phyloP scores from a whole-genome alignment of 2,797 vertebrate genomes.

The Morus bassanus region DNA sequence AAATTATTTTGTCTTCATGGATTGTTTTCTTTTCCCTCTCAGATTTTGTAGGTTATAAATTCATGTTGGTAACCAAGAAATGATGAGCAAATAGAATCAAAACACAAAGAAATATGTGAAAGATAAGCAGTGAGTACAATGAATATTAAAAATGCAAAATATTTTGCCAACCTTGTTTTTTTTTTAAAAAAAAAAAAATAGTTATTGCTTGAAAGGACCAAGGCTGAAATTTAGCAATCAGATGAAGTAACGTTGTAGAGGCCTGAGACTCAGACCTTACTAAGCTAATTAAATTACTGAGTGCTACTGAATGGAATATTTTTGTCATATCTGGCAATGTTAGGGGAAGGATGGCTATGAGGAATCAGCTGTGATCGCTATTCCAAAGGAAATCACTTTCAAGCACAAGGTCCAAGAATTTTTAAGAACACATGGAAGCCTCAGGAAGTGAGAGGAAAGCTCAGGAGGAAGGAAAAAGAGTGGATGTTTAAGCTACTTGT shows the following conservation, averaged over 20 bases:
- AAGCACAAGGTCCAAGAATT: neutral
- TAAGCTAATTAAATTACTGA: neutral
- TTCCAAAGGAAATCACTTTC: neutral
- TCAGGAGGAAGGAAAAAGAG: neutral
- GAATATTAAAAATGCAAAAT: neutral
- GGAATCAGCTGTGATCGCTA: neutral
- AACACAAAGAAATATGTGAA: neutral
- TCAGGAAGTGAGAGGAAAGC: neutral
- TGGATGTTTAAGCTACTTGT: neutral
- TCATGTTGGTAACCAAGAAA: neutral
- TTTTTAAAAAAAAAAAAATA: neutral
- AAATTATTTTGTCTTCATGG: neutral
- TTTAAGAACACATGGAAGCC: neutral
- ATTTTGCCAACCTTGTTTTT: neutral
- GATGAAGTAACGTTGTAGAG: neutral
- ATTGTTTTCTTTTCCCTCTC: neutral
- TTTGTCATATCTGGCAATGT: neutral
- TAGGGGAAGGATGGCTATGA: neutral
- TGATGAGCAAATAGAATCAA: neutral
- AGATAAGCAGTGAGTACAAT: neutral
- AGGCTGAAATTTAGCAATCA: neutral
- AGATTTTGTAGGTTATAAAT: neutral
- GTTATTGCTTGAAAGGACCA: neutral
- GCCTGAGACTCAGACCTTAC: neutral
- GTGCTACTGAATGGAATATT: neutral